Percentiles rank a stretch among this genome's conserved stretches.
Evolutionary conservation across 1,140 invertebrate genomes (phyloP).

Genomic region (Eupristina koningsbergeri): DNA sequence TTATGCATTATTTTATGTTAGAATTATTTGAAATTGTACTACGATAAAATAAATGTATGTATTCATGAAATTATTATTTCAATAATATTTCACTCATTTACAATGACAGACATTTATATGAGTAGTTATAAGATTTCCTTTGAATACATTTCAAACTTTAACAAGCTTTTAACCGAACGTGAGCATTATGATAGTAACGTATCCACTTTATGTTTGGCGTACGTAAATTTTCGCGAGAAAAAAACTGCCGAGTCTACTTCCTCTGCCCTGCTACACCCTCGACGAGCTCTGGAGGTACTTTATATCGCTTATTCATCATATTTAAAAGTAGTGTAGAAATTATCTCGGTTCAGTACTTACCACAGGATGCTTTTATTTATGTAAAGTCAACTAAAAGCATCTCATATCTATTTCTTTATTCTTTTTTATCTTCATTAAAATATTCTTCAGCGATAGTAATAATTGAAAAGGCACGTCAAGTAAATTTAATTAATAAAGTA

Average conservation of each 20-base stretch:
- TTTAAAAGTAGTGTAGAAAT: not conserved
- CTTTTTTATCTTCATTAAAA: too few relatives aligned
- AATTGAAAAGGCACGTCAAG: too few relatives aligned
- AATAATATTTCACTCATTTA: too few relatives aligned
- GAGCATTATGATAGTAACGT: not conserved
- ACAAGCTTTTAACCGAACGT: not conserved
- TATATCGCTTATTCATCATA: not conserved
- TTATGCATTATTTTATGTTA: too few relatives aligned
- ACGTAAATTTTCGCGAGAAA: not conserved
- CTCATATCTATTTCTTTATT: not conserved
- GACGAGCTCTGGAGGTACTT: not conserved
- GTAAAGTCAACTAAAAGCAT: not conserved
- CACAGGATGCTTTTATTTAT: too few relatives aligned
- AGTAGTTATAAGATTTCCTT: not conserved
- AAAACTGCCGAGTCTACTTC: not conserved
- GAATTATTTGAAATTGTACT: too few relatives aligned
- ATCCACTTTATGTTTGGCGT: not conserved
- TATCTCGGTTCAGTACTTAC: not conserved
- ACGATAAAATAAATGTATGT: too few relatives aligned
- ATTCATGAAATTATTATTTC: too few relatives aligned
- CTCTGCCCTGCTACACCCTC: not conserved
- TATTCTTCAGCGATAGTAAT: too few relatives aligned
- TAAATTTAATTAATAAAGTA: too few relatives aligned
- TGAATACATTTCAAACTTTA: not conserved
- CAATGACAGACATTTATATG: not conserved